A percentile compares a stretch with the other conserved stretches of the same genome.
phyloP scores from a whole-genome alignment of 2,797 vertebrate species.

The Benthosema pterotum region DNA sequence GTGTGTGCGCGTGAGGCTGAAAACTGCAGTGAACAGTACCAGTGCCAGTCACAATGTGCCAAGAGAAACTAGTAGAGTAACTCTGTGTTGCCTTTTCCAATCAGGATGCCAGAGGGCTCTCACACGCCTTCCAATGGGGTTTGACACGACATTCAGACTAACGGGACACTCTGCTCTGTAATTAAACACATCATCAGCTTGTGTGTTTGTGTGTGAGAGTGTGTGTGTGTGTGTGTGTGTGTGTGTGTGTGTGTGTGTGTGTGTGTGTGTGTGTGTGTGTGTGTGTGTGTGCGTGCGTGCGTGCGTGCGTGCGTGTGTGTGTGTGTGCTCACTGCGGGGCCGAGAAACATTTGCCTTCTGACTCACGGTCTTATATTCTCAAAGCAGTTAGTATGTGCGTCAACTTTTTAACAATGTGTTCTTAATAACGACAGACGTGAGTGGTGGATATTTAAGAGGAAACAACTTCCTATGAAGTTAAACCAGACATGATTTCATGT shows the following conservation, averaged over 20 bases:
- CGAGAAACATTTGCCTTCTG: constrained; percentile 41
- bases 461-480: constrained; percentile 44
- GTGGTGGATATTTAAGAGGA: constrained; percentile 36
- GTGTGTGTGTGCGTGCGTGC: neutral
- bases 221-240: neutral
- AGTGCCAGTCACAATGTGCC: constrained; percentile 34
- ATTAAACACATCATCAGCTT: constrained; percentile 22
- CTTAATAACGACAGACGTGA: constrained; percentile 40
- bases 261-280: constrained; percentile 1
- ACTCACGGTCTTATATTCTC: constrained; percentile 61
- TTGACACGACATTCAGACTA: constrained; percentile 50
- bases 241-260: constrained; percentile 8
- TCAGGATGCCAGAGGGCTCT: constrained; percentile 48
- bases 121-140: constrained; percentile 38
- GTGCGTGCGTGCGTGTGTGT: neutral
- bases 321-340: constrained; percentile 26
- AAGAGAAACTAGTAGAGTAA: constrained; percentile 47
- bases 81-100: constrained; percentile 55
- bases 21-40: constrained; percentile 1
- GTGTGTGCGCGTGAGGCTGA: constrained; percentile 15
- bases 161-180: constrained; percentile 28
- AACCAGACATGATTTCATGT: constrained; percentile 68
- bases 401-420: constrained; percentile 44
- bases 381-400: constrained; percentile 59
- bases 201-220: constrained; percentile 13